A percentile compares a stretch with the other conserved stretches of the same genome.
Evolutionary conservation across 2,113 vertebrate species (phyloP).

Genomic region (Pelmatolapia mariae): DNA sequence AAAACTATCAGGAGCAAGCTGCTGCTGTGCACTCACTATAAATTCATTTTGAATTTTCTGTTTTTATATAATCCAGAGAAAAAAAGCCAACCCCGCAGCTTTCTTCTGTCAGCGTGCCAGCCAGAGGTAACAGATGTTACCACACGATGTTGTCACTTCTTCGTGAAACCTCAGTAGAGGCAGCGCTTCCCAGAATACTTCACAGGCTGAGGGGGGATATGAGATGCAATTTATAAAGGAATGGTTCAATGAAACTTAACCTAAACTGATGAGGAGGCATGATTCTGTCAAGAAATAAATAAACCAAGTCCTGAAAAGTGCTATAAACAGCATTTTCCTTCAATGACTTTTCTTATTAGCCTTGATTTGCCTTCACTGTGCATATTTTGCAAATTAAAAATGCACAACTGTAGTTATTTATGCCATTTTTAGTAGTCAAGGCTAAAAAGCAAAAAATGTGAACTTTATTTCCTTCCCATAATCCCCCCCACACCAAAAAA

Average conservation of each 20-base stretch:
- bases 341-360: background rate
- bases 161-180: constrained; percentile 7
- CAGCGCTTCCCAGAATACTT: constrained; percentile 43
- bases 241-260: constrained; percentile 34
- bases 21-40: background rate
- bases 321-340: constrained; percentile 26
- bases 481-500: background rate
- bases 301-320: background rate
- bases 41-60: background rate
- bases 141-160: constrained; percentile 32
- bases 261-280: constrained; percentile 25
- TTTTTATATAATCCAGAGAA: background rate
- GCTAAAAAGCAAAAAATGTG: background rate
- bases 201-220: constrained; percentile 1
- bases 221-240: constrained; percentile 4
- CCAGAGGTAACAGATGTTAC: constrained; percentile 52
- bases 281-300: constrained; percentile 33
- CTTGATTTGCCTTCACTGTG: background rate
- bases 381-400: background rate
- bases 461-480: background rate
- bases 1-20: background rate
- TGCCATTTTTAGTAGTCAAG: background rate
- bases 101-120: constrained; percentile 33
- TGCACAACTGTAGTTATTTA: background rate
- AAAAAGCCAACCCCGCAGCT: background rate